A percentile compares a stretch with the other conserved stretches of the same genome.
These are phyloP conservation scores for Bellardia bayeri DNA, from an alignment of 2,888 invertebrate species.

Conservation along the genomic window DNA sequence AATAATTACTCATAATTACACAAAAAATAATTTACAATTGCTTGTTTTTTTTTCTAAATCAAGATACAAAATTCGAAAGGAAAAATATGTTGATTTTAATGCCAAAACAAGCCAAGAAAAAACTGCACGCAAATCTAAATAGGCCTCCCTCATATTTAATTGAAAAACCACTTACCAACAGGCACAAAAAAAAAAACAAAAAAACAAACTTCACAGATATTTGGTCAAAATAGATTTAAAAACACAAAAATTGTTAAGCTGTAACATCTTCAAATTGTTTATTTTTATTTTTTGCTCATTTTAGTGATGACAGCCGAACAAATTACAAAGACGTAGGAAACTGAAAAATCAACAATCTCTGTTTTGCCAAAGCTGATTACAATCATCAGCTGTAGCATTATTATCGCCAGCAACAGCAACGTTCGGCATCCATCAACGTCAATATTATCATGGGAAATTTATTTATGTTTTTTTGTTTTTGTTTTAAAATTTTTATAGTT, in stretches of 20 bases:
- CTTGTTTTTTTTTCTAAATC: background rate
- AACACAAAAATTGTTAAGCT: background rate
- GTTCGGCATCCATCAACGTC: conserved; percentile 28
- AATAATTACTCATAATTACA: background rate
- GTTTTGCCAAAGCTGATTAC: conserved; percentile 10
- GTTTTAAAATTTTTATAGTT: background rate
- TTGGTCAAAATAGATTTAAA: conserved; percentile 20
- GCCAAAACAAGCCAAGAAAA: background rate
- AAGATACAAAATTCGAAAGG: conserved; percentile 7
- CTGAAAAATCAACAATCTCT: conserved; percentile 44
- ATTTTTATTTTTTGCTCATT: conserved; percentile 24
- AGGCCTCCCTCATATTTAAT: conserved; percentile 37
- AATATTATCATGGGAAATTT: conserved; percentile 47
- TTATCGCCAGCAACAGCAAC: conserved; percentile 12
- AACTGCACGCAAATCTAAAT: conserved; percentile 16
- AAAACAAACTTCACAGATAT: background rate
- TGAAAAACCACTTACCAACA: background rate
- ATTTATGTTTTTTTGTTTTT: background rate
- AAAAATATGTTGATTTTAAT: background rate
- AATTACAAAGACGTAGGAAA: conserved; percentile 41
- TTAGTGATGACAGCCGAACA: conserved; percentile 59
- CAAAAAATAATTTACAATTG: conserved; percentile 8
- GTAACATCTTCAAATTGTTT: conserved; percentile 19
- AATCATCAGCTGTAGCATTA: conserved; percentile 27
- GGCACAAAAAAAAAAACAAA: background rate